Base-by-base conservation (phyloP, 2,113 vertebrate species). In the Trogon surrucura region DNA sequence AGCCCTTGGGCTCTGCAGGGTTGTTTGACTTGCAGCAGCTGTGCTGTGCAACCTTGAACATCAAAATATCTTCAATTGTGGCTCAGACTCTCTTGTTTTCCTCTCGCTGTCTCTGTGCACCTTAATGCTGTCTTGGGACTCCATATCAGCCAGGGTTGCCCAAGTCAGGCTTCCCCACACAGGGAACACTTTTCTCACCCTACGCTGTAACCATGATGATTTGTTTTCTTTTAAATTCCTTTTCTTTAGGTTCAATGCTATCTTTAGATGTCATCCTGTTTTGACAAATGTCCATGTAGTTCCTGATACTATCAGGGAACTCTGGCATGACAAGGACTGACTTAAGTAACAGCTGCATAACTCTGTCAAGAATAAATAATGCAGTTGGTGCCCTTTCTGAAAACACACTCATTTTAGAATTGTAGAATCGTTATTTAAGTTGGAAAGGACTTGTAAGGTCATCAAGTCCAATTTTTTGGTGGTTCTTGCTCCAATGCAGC, bases 141-240 rank as follows among this genome's bases (percentile, higher is more conserved):
- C 57, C 3, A 0, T 74, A n/a, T 73, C 53, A 75, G 58, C 67
- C 81, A 92, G 96, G 75, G 91, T 89, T 19, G 1, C 74, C 61
- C 32, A 86, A 95, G 80, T 83, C 79, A 83, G 50, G 80, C 89
- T 93, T 96, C 83, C 50, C 51, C 66, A 58, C 16, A 41, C 7
- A 79, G 64, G 48, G 73, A 96, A 89, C 62, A 50, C 83, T 80
- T 89, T 89, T 89, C 82, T 93, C 67, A 89, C 72, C 85, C 95
- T 85, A 22, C 29, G 30, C 5, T 11, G 90, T 95, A 95, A 95
- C 96, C 91, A 95, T 92, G 72, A 95, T 92, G 81, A 95, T 67
- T 89, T 95, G 86, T 94, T 97, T 97, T 96, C 93, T 80, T 95
- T 95, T 80, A 89, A 96, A 97, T 96, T 96, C 95, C 89, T 96